These are phyloP conservation scores for Volucella zonaria DNA, from an alignment of 2,888 invertebrate species.

Conservation along the genomic window DNA sequence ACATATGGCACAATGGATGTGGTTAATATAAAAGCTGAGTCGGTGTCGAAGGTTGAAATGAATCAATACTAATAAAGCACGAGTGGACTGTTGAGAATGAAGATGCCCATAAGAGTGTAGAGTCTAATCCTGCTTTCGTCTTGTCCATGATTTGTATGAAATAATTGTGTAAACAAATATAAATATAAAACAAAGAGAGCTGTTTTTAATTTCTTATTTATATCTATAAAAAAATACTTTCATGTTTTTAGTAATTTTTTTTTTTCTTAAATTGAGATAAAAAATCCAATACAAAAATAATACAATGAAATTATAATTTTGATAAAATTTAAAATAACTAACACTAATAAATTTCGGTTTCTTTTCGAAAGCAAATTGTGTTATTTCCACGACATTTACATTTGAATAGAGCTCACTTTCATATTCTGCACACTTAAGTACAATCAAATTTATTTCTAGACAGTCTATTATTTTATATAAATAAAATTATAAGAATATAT, in stretches of 20 bases:
- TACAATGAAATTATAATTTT: constrained; percentile 6
- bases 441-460: constrained; percentile 55
- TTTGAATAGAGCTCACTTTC: constrained; percentile 3
- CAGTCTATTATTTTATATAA: constrained; percentile 54
- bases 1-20: no score
- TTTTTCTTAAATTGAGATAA: constrained; percentile 1
- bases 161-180: no score
- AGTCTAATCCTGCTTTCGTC: no score
- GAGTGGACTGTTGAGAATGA: no score
- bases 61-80: no score
- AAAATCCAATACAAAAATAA: background rate
- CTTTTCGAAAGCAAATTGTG: constrained; percentile 29
- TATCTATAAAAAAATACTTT: background rate
- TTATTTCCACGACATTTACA: constrained; percentile 23
- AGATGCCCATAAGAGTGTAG: no score
- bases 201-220: background rate
- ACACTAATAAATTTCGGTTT: constrained; percentile 44
- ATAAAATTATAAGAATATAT: constrained; percentile 13
- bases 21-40: no score
- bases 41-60: no score
- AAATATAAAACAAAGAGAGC: constrained; percentile 4
- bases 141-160: no score
- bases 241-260: background rate
- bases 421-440: constrained; percentile 63
- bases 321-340: constrained; percentile 29